phyloP scores from a whole-genome alignment of 2,888 invertebrate genomes.

The Agapostemon virescens region DNA sequence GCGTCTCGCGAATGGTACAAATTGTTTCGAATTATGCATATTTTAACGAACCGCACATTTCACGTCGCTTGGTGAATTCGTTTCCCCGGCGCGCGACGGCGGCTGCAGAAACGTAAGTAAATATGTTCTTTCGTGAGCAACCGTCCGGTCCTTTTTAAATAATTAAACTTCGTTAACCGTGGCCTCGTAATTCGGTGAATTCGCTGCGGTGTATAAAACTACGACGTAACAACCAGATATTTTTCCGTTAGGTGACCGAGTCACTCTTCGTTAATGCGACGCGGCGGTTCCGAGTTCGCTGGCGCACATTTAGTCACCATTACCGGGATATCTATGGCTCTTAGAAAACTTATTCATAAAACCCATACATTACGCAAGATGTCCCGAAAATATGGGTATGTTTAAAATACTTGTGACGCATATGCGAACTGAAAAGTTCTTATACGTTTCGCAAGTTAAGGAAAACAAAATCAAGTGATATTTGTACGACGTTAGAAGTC shows the following conservation, averaged over 20 bases:
- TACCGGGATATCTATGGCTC: background rate
- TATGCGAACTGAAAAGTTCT: background rate
- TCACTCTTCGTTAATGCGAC: conserved; percentile 4
- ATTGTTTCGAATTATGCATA: conserved; percentile 36
- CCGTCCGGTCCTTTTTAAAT: conserved; percentile 3
- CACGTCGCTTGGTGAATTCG: conserved; percentile 22
- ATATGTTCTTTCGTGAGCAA: conserved; percentile 11
- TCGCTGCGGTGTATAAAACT: conserved; percentile 7
- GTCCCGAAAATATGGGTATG: background rate
- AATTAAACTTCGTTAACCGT: conserved; percentile 35
- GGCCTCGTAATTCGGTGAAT: conserved; percentile 4
- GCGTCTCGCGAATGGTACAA: conserved; percentile 6
- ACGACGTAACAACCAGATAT: conserved; percentile 3
- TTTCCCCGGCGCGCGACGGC: background rate
- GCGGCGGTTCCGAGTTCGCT: background rate
- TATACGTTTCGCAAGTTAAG: background rate
- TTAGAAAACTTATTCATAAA: background rate
- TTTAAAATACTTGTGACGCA: background rate
- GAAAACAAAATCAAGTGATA: background rate
- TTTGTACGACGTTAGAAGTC: too few relatives aligned
- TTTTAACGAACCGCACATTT: conserved; percentile 33
- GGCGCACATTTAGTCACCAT: background rate
- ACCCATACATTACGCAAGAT: background rate
- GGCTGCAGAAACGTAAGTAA: conserved; percentile 25
- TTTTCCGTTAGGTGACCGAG: background rate